A percentile compares a stretch with the other conserved stretches of the same genome.
Conservation (phyloP, 2,888 invertebrate genomes). For the Nephrotoma flavescens region DNA sequence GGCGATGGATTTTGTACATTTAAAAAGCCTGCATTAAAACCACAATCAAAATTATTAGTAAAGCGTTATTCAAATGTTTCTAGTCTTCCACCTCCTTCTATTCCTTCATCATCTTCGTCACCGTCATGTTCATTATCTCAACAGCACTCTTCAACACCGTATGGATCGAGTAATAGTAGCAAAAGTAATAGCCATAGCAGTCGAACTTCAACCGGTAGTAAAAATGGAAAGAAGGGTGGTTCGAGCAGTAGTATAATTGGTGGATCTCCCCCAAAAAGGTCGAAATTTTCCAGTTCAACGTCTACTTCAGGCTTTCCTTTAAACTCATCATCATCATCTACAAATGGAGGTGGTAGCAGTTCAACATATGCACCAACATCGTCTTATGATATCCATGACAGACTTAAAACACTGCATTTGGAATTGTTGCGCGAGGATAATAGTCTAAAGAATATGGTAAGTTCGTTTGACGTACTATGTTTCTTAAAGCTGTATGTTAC, state of each 20-base stretch:
- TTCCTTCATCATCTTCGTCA: slow-evolving; percentile 22
- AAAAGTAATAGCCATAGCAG: not conserved
- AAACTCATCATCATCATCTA: slow-evolving; percentile 12
- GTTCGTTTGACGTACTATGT: slow-evolving; percentile 12
- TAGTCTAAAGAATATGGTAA: slow-evolving; percentile 29
- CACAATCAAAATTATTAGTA: slow-evolving; percentile 13
- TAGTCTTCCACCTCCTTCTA: slow-evolving; percentile 5
- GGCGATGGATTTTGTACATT: slow-evolving; percentile 7
- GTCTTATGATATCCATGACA: slow-evolving; percentile 25
- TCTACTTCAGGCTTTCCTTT: slow-evolving; percentile 8
- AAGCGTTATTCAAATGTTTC: slow-evolving; percentile 9
- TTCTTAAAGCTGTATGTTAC: not conserved
- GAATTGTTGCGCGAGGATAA: slow-evolving; percentile 27
- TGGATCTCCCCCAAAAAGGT: slow-evolving; percentile 5
- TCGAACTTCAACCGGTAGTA: not conserved
- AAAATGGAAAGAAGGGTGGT: not conserved
- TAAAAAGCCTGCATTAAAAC: slow-evolving; percentile 12
- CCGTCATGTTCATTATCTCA: slow-evolving; percentile 11
- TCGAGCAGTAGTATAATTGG: slow-evolving; percentile 3
- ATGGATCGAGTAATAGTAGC: slow-evolving; percentile 7
- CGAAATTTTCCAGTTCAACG: slow-evolving; percentile 18
- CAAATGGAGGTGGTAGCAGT: not conserved
- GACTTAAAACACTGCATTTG: slow-evolving; percentile 28
- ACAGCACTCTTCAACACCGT: slow-evolving; percentile 14
- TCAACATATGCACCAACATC: not conserved